A percentile compares a stretch with the other conserved stretches of the same genome.
Evolutionary conservation across 1,140 invertebrate species (phyloP).

Genomic region (Hycleus phaleratus): DNA sequence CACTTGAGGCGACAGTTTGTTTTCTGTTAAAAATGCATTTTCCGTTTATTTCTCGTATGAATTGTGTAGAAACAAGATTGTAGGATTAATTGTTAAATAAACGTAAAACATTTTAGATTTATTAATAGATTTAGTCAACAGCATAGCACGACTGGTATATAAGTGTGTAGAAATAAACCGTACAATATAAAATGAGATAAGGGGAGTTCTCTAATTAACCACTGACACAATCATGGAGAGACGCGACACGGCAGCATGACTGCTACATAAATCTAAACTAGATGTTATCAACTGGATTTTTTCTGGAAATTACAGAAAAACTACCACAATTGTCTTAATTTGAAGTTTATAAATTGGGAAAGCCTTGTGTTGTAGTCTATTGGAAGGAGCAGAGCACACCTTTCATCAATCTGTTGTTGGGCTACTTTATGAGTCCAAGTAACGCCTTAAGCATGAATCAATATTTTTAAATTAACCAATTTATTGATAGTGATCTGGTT

Average conservation of each 20-base stretch:
- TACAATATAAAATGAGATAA: conserved; percentile 19
- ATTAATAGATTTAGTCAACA: not conserved
- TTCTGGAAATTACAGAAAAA: no score
- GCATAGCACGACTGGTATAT: conserved; percentile 6
- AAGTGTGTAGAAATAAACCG: conserved; percentile 22
- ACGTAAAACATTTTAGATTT: not conserved
- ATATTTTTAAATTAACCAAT: conserved; percentile 39
- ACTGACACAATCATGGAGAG: conserved; percentile 30
- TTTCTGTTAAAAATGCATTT: no score
- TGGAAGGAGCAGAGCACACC: not conserved
- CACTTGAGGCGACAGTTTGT: no score
- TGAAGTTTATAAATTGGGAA: no score
- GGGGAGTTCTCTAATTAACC: conserved; percentile 27
- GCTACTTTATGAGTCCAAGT: conserved; percentile 28
- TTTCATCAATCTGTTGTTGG: conserved; percentile 18
- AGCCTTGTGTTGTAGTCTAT: no score
- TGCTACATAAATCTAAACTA: conserved; percentile 22
- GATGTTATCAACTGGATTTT: conserved; percentile 19
- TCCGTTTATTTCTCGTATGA: no score
- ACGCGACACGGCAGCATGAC: conserved; percentile 23
- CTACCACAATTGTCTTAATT: no score
- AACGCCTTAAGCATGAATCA: conserved; percentile 35
- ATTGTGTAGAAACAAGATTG: no score
- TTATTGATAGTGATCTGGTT: conserved; percentile 33
- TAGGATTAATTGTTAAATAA: no score